These are phyloP conservation scores for Cyprinus carpio DNA, from an alignment of 2,113 vertebrate genomes.

Conservation along the genomic window DNA sequence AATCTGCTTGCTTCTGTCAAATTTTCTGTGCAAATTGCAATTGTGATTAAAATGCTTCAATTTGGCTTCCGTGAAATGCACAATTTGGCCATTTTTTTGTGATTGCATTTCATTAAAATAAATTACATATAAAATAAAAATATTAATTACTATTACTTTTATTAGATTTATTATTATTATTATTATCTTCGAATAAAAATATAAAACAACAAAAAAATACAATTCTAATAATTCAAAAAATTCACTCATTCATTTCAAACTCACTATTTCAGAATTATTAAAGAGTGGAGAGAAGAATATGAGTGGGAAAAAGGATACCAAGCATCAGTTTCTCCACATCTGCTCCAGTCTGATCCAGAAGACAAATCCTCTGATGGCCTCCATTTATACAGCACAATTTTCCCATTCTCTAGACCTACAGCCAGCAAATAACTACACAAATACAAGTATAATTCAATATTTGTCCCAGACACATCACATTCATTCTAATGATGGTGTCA, in stretches of 20 bases:
- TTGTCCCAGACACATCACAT: not conserved
- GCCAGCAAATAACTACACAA: slow-evolving; percentile 83
- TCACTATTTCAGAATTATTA: not conserved
- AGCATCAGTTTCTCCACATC: slow-evolving; percentile 74
- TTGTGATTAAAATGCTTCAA: too few species aligned
- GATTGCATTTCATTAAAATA: too few species aligned
- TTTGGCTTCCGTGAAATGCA: too few species aligned
- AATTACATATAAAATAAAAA: too few species aligned
- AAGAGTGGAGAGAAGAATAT: not conserved
- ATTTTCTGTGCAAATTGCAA: not conserved
- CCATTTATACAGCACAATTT: slow-evolving; percentile 87
- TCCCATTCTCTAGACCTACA: slow-evolving; percentile 87
- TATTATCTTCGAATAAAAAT: too few species aligned
- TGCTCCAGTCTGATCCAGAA: slow-evolving; percentile 79
- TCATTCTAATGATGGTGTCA: not conserved
- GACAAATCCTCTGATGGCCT: slow-evolving; percentile 70
- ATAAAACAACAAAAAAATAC: too few species aligned
- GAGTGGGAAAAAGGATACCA: slow-evolving; percentile 77
- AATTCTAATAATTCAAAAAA: too few species aligned
- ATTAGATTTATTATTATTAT: too few species aligned
- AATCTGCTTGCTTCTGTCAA: not conserved
- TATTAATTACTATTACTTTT: too few species aligned
- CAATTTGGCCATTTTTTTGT: too few species aligned
- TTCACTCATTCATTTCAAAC: too few species aligned
- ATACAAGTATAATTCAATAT: not conserved